Evolutionary conservation across 2,888 invertebrate genomes (phyloP).

Genomic region (Cordilura impudica): DNA sequence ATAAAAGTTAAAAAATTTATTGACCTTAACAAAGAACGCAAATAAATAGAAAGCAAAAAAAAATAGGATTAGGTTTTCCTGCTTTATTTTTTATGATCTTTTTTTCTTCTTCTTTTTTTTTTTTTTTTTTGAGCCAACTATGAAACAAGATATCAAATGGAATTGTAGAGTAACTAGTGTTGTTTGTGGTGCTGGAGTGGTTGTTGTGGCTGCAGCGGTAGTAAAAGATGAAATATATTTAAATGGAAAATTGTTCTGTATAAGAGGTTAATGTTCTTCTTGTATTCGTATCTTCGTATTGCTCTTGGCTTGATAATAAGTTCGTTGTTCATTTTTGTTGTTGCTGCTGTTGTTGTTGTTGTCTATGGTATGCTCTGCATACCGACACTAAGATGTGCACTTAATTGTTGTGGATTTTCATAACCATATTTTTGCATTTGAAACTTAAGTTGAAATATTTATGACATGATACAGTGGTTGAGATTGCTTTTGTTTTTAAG

Average conservation of each 20-base stretch:
- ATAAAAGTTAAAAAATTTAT: conserved; percentile 42
- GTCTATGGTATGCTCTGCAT: neutral
- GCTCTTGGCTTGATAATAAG: neutral
- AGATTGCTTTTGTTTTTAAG: neutral
- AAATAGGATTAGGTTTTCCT: conserved; percentile 50
- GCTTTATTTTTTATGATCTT: neutral
- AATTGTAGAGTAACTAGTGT: conserved; percentile 27
- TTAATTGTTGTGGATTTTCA: conserved; percentile 36
- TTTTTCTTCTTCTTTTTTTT: neutral
- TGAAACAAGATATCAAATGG: conserved; percentile 12
- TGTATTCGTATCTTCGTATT: too few species aligned
- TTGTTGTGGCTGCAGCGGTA: neutral
- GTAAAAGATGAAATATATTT: conserved; percentile 41
- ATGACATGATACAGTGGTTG: neutral
- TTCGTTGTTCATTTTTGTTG: neutral
- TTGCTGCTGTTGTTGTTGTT: neutral
- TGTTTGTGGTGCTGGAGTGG: conserved; percentile 17
- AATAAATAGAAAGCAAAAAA: conserved; percentile 34
- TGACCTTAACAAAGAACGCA: conserved; percentile 55
- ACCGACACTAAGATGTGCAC: conserved; percentile 17
- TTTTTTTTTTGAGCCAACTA: conserved; percentile 23
- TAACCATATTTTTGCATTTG: conserved; percentile 30
- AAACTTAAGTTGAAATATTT: neutral
- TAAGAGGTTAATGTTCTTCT: conserved; percentile 18
- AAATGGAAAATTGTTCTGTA: conserved; percentile 3